phyloP scores from a whole-genome alignment of 2,797 vertebrate genomes.

The Aplochiton taeniatus region DNA sequence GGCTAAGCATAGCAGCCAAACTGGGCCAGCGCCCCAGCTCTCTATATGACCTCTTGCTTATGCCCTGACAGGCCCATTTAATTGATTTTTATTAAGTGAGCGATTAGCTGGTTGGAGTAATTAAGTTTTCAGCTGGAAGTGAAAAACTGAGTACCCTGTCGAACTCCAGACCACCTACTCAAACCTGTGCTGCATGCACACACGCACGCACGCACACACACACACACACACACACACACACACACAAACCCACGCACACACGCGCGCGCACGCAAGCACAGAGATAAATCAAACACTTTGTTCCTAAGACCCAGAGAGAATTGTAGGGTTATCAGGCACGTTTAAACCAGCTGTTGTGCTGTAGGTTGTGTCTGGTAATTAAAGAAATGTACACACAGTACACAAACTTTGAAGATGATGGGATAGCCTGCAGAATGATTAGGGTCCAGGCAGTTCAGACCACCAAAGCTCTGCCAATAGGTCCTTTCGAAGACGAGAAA shows the following conservation, averaged over 20 bases:
- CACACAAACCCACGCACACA: slow-evolving; percentile 6
- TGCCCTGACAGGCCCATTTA: slow-evolving; percentile 34
- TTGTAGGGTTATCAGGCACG: too few species aligned
- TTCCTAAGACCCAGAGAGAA: too few species aligned
- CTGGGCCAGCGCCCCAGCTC: slow-evolving; percentile 28
- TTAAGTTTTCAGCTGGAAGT: slow-evolving; percentile 46
- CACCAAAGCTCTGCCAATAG: too few species aligned
- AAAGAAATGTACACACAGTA: too few species aligned
- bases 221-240: slow-evolving; percentile 22
- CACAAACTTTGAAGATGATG: too few species aligned
- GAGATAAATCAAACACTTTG: too few species aligned
- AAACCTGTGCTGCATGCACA: not conserved
- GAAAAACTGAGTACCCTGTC: slow-evolving; percentile 29
- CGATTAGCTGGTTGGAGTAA: slow-evolving; percentile 53
- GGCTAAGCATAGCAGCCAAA: slow-evolving; percentile 24
- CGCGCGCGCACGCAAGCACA: slow-evolving; percentile 12
- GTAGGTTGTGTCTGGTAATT: too few species aligned
- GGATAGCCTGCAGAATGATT: too few species aligned
- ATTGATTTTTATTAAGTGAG: slow-evolving; percentile 55
- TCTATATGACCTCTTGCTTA: slow-evolving; percentile 41
- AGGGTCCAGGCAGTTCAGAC: too few species aligned
- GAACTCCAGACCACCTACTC: slow-evolving; percentile 20
- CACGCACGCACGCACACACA: slow-evolving; percentile 23
- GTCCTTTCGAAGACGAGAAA: too few species aligned
- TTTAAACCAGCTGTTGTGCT: too few species aligned